These are phyloP conservation scores for Agrotis puta DNA, from an alignment of 2,888 invertebrate genomes.

Conservation along the genomic window DNA sequence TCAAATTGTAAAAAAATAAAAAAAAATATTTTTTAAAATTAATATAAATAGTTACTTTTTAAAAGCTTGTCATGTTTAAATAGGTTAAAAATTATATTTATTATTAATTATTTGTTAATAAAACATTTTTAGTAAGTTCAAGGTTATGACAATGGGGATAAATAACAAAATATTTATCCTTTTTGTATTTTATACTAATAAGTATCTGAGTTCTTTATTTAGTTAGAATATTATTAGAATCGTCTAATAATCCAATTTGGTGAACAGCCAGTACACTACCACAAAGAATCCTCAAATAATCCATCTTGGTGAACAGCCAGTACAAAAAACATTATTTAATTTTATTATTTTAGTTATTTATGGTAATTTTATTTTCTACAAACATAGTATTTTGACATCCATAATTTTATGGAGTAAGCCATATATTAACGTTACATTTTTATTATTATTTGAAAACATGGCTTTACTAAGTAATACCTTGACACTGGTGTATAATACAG, in stretches of 20 bases:
- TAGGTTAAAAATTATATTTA: background rate
- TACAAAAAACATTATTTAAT: too few species aligned
- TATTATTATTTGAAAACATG: too few species aligned
- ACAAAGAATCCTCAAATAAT: background rate
- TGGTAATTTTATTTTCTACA: too few species aligned
- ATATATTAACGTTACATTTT: too few species aligned
- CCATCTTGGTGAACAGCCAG: background rate
- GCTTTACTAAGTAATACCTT: too few species aligned
- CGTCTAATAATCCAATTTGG: background rate
- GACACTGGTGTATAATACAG: background rate
- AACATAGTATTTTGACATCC: too few species aligned
- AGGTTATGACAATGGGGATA: slow-evolving; percentile 3
- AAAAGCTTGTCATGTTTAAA: background rate
- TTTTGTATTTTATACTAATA: background rate
- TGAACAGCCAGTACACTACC: background rate
- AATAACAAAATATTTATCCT: slow-evolving; percentile 22
- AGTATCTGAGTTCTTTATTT: background rate
- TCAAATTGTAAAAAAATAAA: too few species aligned
- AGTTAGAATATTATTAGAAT: too few species aligned
- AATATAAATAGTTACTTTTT: background rate
- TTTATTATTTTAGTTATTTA: too few species aligned
- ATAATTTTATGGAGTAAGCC: too few species aligned
- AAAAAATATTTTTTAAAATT: too few species aligned
- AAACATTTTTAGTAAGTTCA: background rate
- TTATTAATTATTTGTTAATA: background rate